These are phyloP conservation scores for Phrynosoma platyrhinos DNA, from an alignment of 2,113 vertebrate species.

Conservation along the genomic window DNA sequence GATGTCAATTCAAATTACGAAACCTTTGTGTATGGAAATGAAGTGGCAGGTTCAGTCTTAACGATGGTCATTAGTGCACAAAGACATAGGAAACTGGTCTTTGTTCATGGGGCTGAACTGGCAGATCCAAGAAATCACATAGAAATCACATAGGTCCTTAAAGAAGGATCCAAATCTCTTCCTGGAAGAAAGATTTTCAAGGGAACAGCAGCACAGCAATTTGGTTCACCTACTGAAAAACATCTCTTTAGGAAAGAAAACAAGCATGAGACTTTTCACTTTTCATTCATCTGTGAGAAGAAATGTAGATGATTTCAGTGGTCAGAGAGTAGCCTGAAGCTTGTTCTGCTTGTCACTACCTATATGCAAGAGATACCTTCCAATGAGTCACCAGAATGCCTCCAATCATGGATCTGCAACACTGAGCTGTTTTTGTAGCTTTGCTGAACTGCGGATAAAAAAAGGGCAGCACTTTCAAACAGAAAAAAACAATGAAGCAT, in stretches of 20 bases:
- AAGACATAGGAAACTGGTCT: no score
- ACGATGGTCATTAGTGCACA: no score
- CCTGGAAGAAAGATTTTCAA: not conserved
- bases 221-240: not conserved
- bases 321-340: not conserved
- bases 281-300: conserved; percentile 13
- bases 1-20: no score
- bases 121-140: not conserved
- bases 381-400: not conserved
- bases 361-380: not conserved
- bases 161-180: not conserved
- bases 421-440: not conserved
- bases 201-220: not conserved
- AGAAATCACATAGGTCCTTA: not conserved
- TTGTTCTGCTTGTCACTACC: not conserved
- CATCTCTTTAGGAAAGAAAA: not conserved
- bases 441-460: not conserved
- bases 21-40: no score
- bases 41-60: no score
- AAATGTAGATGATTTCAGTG: conserved; percentile 43
- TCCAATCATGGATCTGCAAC: not conserved
- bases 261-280: conserved; percentile 12
- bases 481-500: not conserved
- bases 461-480: not conserved
- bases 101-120: no score